Conservation (phyloP, 2,888 invertebrate species). For the Troilus luridus region DNA sequence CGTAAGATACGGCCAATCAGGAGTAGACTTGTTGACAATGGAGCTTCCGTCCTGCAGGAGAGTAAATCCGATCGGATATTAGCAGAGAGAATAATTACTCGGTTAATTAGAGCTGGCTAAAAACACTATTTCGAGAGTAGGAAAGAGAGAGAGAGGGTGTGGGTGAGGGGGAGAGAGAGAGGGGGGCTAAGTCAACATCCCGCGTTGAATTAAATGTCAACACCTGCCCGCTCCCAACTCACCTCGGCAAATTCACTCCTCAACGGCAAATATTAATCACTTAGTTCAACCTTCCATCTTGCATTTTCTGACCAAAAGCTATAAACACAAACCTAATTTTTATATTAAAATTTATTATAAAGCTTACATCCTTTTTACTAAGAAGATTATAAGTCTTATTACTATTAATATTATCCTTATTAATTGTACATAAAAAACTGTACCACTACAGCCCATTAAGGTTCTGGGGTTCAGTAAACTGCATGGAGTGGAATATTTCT, state of each 20-base stretch:
- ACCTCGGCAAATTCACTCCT: neutral
- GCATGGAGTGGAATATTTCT: too few species aligned
- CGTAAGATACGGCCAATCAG: neutral
- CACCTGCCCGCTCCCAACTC: neutral
- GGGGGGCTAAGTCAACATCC: neutral
- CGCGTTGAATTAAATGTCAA: conserved; percentile 16
- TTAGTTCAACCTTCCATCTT: neutral
- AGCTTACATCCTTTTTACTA: neutral
- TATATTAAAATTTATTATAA: neutral
- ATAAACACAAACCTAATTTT: neutral
- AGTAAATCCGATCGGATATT: neutral
- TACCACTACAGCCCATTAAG: too few species aligned
- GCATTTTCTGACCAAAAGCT: neutral
- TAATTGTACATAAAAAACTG: too few species aligned
- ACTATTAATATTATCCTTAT: too few species aligned
- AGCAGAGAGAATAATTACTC: neutral
- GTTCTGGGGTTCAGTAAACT: too few species aligned
- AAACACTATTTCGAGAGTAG: neutral
- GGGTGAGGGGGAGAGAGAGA: neutral
- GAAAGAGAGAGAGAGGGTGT: neutral
- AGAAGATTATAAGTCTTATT: neutral
- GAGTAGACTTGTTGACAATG: neutral
- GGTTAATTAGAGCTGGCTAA: neutral
- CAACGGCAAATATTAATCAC: conserved; percentile 19
- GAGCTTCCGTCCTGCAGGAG: neutral